Percentiles rank a stretch among this genome's conserved stretches.
phyloP scores from a whole-genome alignment of 2,888 invertebrate species.

The Antheraea assamensis region DNA sequence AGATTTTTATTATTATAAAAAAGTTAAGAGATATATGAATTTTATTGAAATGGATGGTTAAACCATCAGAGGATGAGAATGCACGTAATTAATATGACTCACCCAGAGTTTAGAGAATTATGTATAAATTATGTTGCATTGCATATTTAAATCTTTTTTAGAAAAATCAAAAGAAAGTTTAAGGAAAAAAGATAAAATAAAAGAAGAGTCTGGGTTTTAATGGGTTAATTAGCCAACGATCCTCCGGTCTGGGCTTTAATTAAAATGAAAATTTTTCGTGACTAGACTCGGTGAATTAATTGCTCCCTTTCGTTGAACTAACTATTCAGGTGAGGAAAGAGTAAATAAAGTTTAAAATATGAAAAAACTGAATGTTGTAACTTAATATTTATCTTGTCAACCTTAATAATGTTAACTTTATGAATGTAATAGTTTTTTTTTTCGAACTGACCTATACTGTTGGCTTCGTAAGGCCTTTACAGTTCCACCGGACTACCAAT shows the following conservation, averaged over 20 bases:
- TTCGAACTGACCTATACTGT: no score
- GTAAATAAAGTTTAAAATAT: conserved; percentile 54
- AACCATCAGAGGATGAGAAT: neutral
- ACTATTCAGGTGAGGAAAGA: conserved; percentile 75
- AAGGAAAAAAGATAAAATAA: conserved; percentile 70
- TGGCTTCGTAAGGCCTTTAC: no score
- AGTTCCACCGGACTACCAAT: no score
- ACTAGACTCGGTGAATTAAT: conserved; percentile 76
- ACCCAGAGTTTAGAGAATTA: neutral
- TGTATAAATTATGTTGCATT: conserved; percentile 10
- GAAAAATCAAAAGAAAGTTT: conserved; percentile 70
- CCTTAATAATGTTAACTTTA: neutral
- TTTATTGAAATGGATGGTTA: neutral
- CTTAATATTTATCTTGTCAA: neutral
- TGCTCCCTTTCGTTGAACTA: conserved; percentile 74
- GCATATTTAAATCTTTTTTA: conserved; percentile 51
- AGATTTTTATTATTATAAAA: neutral
- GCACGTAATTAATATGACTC: neutral
- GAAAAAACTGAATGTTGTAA: conserved; percentile 36
- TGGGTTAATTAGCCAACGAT: conserved; percentile 81
- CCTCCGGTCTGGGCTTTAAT: conserved; percentile 76
- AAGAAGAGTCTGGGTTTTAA: conserved; percentile 78
- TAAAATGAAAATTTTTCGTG: conserved; percentile 81
- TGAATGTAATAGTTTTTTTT: neutral
- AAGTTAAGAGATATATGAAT: neutral